These are phyloP conservation scores for Ochotona princeps DNA, from an alignment of 2,113 vertebrate species.

Conservation along the genomic window DNA sequence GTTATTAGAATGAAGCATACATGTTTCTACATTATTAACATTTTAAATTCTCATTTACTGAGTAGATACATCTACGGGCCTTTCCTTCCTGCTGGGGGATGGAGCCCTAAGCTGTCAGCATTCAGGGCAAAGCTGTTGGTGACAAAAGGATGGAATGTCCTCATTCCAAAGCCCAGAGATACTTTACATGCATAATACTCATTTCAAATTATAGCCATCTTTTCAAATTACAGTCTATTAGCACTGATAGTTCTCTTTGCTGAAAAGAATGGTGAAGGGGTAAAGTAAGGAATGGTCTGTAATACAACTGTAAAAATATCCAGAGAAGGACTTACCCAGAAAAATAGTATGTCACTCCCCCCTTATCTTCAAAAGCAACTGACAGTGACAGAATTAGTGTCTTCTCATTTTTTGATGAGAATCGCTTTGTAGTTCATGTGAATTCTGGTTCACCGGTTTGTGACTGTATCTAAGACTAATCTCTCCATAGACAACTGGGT, in stretches of 20 bases:
- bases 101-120: background rate
- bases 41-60: background rate
- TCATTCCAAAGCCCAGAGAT: constrained; percentile 15
- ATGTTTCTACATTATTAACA: constrained; percentile 23
- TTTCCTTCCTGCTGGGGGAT: background rate
- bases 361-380: constrained; percentile 11
- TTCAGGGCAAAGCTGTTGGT: background rate
- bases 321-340: background rate
- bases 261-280: background rate
- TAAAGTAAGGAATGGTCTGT: background rate
- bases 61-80: background rate
- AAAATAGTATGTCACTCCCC: background rate
- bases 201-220: background rate
- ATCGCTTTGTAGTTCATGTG: background rate
- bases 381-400: background rate
- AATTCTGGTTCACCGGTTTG: constrained; percentile 1
- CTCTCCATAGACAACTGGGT: background rate
- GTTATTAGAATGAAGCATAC: constrained; percentile 13
- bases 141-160: background rate
- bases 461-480: background rate
- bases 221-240: background rate
- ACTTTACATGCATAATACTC: background rate
- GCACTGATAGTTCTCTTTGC: background rate
- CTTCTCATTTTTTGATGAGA: background rate
- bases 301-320: constrained; percentile 3